Evolutionary conservation across 2,113 vertebrate species (phyloP), one percentile per base, ranked within the genome.

Genomic region (Clarias batrachus): DNA sequence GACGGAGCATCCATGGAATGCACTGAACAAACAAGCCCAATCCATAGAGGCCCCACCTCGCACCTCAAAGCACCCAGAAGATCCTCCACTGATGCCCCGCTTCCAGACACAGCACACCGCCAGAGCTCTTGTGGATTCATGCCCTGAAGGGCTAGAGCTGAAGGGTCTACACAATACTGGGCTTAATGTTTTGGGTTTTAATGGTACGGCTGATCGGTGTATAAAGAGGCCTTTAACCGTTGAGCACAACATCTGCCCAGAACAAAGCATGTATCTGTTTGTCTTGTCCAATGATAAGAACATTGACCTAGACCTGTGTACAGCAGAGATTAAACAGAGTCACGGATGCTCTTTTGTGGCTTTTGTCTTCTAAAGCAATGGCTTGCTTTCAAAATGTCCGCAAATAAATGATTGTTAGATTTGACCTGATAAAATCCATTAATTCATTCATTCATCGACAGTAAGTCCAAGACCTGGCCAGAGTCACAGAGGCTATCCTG

Each of bases 311-410:
- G 41, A 60, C 85, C 82, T 62, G 76, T 89, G 85, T 85, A 85
- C 89, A 82, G 48, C n/a, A 62, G 81, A 88, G 88, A 91, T 91
- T 90, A 91, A 85, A 74, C 87, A 71, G 48, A 60, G 37, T 59
- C 73, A 74, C 76, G 80, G 73, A 85, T 33, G 80, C 79, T 85
- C 54, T 70, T 81, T 59, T 79, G 56, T 79, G 21, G 33, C 37
- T 59, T 80, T 88, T 87, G 70, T 85, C 57, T 74, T 57, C 66
- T 27, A 30, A 66, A 17, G 21, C 81, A 68, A 56, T 37, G 59
- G 27, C 88, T 48, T 48, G 48, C 48, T 48, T 48, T 48, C 8
- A 48, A 65, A 57, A 57, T 54, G 52, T 19, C 25, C 17, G n/a
- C 21, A 78, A 80, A 80, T 33, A 30, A 59, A 62, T 60, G 17